Conservation (phyloP, 2,797 vertebrate genomes). For the Sardinella longiceps region DNA sequence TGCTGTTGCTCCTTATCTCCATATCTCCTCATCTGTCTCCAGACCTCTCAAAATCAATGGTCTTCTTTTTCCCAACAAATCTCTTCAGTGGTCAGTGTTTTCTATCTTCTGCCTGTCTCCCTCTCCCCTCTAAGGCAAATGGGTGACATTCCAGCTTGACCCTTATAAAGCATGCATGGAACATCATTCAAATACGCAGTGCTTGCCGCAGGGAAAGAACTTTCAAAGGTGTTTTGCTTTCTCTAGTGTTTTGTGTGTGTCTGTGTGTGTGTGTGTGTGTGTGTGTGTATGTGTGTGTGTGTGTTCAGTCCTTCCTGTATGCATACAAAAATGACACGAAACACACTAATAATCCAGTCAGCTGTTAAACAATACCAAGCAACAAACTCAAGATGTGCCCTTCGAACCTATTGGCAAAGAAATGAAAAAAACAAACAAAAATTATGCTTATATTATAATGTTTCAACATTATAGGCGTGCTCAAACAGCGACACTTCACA, state of each 20-base stretch:
- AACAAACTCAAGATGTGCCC: too few relatives aligned
- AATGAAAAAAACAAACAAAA: too few relatives aligned
- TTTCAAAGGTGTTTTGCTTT: neutral
- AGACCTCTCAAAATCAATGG: neutral
- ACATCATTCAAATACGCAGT: neutral
- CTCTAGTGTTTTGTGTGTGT: too few relatives aligned
- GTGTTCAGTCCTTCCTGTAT: neutral
- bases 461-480: too few relatives aligned
- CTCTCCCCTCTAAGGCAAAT: neutral
- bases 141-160: neutral
- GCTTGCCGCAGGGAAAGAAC: neutral
- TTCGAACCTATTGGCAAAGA: too few relatives aligned
- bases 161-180: neutral
- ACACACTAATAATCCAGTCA: neutral
- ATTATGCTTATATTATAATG: too few relatives aligned
- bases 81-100: conserved; percentile 1
- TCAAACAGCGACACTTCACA: too few relatives aligned
- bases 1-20: neutral
- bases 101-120: conserved; percentile 1
- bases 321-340: neutral
- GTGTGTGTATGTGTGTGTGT: neutral
- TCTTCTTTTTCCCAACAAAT: conserved; percentile 1
- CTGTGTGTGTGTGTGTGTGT: too few relatives aligned
- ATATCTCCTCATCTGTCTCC: neutral
- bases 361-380: neutral